Evolutionary conservation across 2,888 invertebrate species (phyloP), one percentile per base, ranked within the genome.

Genomic region (Tetragonula carbonaria): DNA sequence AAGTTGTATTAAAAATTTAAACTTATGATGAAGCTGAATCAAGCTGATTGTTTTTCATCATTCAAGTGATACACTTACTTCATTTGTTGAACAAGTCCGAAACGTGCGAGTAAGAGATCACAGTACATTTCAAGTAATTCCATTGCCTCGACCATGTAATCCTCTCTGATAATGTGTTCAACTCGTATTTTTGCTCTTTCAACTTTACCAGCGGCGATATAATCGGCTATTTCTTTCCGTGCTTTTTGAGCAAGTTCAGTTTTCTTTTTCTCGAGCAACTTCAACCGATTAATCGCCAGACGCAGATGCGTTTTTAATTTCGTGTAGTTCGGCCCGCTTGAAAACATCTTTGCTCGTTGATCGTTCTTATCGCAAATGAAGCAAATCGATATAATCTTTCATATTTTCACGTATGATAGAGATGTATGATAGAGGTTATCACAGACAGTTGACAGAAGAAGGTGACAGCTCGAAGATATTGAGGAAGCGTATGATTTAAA

Each of bases 81-180:
- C 98, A 99, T 98, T 95, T 99, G 99, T 65, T 98, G 98, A 76
- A 99, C 97, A 16, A 99, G 95, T 0, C 99, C 99, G 95, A 99
- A 99, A 92, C 99, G 96, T 0, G 99, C 99, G 76, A 99, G 95
- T 67, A 99, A 95, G 74, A 99, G 95, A 95, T 99, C 99, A 95
- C 99, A 99, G 94, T 99, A 99, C 99, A 99, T 99, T 95, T 99
- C 99, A 0, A 99, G 96, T 82, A 99, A 96, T 95, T 99, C 99
- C 98, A 99, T 98, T 1, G 99, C 99, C 95, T 99, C 99, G 4
- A 99, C 99, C 95, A 99, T 96, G 94, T 99, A 99, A 95, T 99
- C 99, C 95, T 99, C 99, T 68, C 99, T 96, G 80, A 99, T 99
- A 80, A 99, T 99, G 92, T 99, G 98, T 95, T 99, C 99, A 16